phyloP scores from a whole-genome alignment of 2,888 invertebrate species.

The Lottia scabra region DNA sequence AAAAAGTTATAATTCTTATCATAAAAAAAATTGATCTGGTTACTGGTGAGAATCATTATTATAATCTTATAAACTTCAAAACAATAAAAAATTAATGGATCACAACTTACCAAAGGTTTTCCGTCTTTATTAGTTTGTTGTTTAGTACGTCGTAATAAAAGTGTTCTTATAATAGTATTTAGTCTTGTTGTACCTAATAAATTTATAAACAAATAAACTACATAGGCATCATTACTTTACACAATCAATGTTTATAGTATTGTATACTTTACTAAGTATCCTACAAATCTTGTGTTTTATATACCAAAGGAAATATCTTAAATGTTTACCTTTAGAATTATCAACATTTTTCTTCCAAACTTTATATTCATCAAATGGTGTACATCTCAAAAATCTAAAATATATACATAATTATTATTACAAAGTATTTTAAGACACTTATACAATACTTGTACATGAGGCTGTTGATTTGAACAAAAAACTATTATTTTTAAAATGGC shows the following conservation, averaged over 20 bases:
- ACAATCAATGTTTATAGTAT: background rate
- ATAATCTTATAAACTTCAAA: too few species aligned
- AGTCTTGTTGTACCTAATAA: constrained; percentile 77
- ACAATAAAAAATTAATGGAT: too few species aligned
- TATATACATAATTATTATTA: background rate
- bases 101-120: constrained; percentile 56
- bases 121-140: constrained; percentile 79
- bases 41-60: too few species aligned
- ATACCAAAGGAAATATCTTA: background rate
- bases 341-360: constrained; percentile 95
- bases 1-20: too few species aligned
- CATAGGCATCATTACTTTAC: background rate
- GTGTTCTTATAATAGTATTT: constrained; percentile 84
- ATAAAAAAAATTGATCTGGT: too few species aligned
- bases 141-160: constrained; percentile 91
- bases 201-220: background rate
- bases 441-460: too few species aligned
- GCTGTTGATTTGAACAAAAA: too few species aligned
- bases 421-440: too few species aligned
- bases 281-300: background rate
- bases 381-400: constrained; percentile 81
- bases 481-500: too few species aligned
- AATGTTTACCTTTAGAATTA: constrained; percentile 77
- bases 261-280: background rate
- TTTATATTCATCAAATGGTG: constrained; percentile 89